These are phyloP conservation scores for Ophioninae sp. DNA, from an alignment of 2,888 invertebrate species.

Conservation along the genomic window DNA sequence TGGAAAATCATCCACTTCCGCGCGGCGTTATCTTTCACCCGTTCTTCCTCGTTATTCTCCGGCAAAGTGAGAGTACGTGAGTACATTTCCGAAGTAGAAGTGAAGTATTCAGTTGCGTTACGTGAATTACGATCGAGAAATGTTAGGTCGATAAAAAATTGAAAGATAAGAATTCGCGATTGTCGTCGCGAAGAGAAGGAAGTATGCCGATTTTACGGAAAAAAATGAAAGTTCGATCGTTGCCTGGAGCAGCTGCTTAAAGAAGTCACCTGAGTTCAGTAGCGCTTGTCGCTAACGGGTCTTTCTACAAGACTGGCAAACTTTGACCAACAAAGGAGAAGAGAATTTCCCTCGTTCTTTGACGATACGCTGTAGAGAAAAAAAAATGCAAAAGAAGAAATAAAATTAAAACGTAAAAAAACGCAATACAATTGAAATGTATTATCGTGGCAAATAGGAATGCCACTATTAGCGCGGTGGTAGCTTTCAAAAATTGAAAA, in stretches of 20 bases:
- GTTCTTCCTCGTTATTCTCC: not conserved
- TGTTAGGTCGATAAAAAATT: not conserved
- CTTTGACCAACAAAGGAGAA: not conserved
- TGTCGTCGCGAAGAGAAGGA: too few relatives aligned
- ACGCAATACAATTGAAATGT: too few relatives aligned
- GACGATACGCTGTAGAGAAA: not conserved
- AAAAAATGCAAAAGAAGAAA: not conserved
- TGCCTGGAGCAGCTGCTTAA: too few relatives aligned
- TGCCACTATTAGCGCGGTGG: too few relatives aligned
- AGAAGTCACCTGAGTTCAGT: not conserved
- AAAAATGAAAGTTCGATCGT: too few relatives aligned
- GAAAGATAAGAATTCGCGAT: not conserved
- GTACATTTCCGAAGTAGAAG: not conserved
- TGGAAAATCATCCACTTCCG: slow-evolving; percentile 20
- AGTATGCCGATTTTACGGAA: too few relatives aligned
- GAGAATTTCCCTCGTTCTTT: not conserved
- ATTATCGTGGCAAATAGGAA: too few relatives aligned
- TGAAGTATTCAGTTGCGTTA: not conserved
- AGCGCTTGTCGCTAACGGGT: not conserved
- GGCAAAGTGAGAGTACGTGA: not conserved
- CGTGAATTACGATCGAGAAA: too few relatives aligned
- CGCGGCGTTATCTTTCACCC: slow-evolving; percentile 6
- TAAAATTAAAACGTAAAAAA: too few relatives aligned
- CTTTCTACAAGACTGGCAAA: not conserved
- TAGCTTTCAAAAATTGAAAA: not conserved